These are phyloP conservation scores for Ips typographus DNA, from an alignment of 1,140 invertebrate genomes.

Conservation along the genomic window DNA sequence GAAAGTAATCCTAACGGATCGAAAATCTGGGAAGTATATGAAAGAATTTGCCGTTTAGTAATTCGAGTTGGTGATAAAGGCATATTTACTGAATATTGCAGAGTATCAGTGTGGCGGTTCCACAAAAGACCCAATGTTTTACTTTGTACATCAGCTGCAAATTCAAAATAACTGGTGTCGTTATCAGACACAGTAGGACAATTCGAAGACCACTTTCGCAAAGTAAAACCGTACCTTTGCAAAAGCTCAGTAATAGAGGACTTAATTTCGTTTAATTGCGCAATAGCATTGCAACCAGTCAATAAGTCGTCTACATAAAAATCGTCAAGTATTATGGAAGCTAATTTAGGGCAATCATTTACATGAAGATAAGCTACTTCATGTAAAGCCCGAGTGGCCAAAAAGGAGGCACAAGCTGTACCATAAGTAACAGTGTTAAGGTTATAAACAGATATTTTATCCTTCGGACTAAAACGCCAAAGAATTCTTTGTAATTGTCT, in stretches of 20 bases:
- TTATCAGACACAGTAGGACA: no score
- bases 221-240: no score
- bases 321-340: conserved; percentile 36
- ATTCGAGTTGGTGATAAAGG: background rate
- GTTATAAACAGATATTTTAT: no score
- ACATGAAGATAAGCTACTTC: conserved; percentile 36
- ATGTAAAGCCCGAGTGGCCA: conserved; percentile 40
- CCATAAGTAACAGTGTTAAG: no score
- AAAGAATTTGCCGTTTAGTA: conserved; percentile 38
- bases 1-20: conserved; percentile 39
- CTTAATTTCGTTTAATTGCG: conserved; percentile 32
- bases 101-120: background rate
- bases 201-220: no score
- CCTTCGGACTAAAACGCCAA: no score
- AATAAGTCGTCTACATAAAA: conserved; percentile 52
- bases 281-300: conserved; percentile 40
- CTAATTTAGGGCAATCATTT: conserved; percentile 31
- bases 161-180: no score
- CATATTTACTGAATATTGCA: conserved; percentile 26
- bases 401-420: conserved; percentile 32
- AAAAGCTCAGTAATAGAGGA: no score
- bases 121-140: no score
- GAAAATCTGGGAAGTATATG: conserved; percentile 37
- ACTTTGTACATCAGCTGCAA: no score
- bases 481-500: no score